Base-by-base conservation (phyloP, 2,888 invertebrate genomes). In the Noctua pronuba region DNA sequence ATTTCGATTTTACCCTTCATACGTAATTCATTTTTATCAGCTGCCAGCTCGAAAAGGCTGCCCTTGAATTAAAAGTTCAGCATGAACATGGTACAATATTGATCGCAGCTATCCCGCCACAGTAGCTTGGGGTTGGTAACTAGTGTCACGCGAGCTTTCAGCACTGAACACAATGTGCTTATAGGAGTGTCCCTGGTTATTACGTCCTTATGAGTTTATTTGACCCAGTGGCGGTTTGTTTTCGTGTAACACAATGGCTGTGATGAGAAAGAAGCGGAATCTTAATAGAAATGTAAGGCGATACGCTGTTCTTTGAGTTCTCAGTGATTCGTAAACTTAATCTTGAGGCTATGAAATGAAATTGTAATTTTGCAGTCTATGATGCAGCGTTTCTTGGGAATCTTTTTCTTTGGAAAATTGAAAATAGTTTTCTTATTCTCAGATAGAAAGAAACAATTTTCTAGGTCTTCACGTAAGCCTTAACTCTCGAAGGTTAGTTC, bases 141-240 rank as follows among this genome's bases (percentile, higher is more conserved):
- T 83, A 89, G 89, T 89, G 94, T 92, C 95, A 95, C 95, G 95
- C 95, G 92, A 95, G 82, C 91, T 90, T 89, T 91, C 91, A 91
- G 92, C 92, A 86, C 90, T 89, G 87, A 87, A 87, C 85, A 87
- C 90, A 82, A 90, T 88, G 90, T 91, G 91, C 91, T 92, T 88
- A 84, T 89, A 91, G 93, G 92, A 92, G 93, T 92, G 93, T 90
- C 92, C 81, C 75, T 81, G 71, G 78, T 82, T 80, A 86, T 82
- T 82, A 85, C 76, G 84, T 88, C 69, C 79, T 73, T 79, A 86
- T 79, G 78, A 78, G 73, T 77, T 75, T 80, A 75, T 75, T 74
- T 77, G 80, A 86, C 73, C 74, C 70, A 65, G 77, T 74, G 73
- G 77, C 75, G 74, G 46, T 78, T 85, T 78, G 79, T 82, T 60